These are phyloP conservation scores for Canis aureus DNA, from an alignment of 2,113 vertebrate genomes.

Conservation along the genomic window DNA sequence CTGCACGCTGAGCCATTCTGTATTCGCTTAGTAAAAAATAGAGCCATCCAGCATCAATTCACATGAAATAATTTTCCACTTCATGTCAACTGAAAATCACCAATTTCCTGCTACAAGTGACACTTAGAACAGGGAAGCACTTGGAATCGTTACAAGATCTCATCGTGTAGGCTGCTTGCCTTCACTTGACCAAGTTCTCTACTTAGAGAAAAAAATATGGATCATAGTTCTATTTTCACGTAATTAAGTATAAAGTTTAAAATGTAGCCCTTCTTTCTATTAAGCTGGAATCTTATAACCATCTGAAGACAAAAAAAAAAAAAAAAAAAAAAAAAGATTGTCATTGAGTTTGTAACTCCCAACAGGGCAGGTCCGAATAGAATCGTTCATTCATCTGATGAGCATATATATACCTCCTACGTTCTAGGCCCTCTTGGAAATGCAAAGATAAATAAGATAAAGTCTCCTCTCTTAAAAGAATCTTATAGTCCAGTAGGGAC, in stretches of 20 bases:
- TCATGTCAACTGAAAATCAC: conserved; percentile 82
- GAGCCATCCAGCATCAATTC: conserved; percentile 83
- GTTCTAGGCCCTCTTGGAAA: background rate
- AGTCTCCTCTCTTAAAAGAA: background rate
- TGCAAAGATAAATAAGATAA: conserved; percentile 21
- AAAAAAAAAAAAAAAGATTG: background rate
- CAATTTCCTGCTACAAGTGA: conserved; percentile 85
- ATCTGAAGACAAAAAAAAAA: background rate
- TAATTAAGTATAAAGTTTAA: conserved; percentile 17
- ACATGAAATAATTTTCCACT: conserved; percentile 83
- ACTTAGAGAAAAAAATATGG: background rate
- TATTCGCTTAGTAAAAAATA: conserved; percentile 80
- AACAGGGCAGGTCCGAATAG: background rate
- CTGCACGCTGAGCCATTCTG: conserved; percentile 69
- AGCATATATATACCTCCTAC: background rate
- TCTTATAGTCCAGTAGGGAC: background rate
- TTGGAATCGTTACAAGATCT: conserved; percentile 11
- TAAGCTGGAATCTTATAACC: background rate
- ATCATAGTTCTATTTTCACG: background rate
- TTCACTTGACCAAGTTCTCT: background rate
- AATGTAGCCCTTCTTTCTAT: background rate
- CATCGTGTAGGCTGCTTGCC: background rate
- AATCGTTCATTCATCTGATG: background rate
- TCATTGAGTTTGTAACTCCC: background rate
- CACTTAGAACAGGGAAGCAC: conserved; percentile 29